Base-by-base conservation (phyloP, 2,888 invertebrate genomes). In the Conchocele bisecta region DNA sequence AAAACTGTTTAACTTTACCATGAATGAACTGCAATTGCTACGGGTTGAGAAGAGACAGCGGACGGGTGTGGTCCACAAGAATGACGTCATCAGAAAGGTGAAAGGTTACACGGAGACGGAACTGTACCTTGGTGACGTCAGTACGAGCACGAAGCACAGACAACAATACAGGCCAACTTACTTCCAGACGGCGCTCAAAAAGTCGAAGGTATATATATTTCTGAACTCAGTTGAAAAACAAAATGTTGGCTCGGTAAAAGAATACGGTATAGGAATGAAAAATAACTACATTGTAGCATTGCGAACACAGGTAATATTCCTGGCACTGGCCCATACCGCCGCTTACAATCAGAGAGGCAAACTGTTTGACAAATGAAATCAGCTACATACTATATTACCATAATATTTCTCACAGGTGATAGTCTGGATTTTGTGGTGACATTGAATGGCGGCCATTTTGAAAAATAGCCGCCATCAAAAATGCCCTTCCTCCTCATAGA, bases 1-100 rank as follows among this genome's bases (percentile, higher is more conserved):
- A 28, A 89, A 91, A 6, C 86, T 92, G 3, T 85, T 93, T 9
- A 92, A 92, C 81, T 92, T 93, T 85, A 92, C 92, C 1, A 92
- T 93, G 83, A 92, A 93, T 77, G 93, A 94, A 83, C 86, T 93
- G 22, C 93, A 93, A 79, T 87, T 93, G 58, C 80, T 93, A 53
- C 91, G 93, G 71, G 88, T 93, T 2, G 93, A 93, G 78, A 86
- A 92, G 13, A 65, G 83, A 15, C 75, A 68, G 56, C 17, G 64
- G 31, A 71, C 75, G 13, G 72, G 75, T 26, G 50, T 54, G 13
- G 67, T 70, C 13, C 66, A 46, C 24, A 41, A 41, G 9, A 63
- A 48, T 35, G 41, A 41, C 37, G 51, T 26, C 2, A 50, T 9
- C 9, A 35, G 15, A 26, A 7, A 11, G 5, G n/a, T 22, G 11